phyloP scores from a whole-genome alignment of 2,888 invertebrate species.

The Meghimatium bilineatum region DNA sequence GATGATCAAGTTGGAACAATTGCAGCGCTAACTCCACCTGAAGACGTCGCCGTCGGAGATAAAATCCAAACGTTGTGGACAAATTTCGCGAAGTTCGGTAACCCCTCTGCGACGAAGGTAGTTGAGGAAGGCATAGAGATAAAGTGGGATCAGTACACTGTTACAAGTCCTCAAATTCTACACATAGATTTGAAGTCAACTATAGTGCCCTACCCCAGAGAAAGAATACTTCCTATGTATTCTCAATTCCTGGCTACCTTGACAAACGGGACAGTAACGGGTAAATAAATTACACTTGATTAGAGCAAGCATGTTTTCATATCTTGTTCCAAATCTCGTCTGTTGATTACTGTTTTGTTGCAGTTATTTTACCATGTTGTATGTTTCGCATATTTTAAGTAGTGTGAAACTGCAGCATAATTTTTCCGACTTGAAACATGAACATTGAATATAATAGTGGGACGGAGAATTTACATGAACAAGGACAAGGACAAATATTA shows the following conservation, averaged over 20 bases:
- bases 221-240: neutral
- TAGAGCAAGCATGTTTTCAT: too few relatives aligned
- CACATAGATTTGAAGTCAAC: conserved; percentile 10
- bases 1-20: neutral
- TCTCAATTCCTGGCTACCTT: neutral
- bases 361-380: too few relatives aligned
- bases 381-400: too few relatives aligned
- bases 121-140: neutral
- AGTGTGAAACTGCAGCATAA: too few relatives aligned
- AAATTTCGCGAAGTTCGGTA: conserved; percentile 33
- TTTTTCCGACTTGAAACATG: too few relatives aligned
- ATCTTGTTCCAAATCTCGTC: too few relatives aligned
- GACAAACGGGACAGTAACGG: too few relatives aligned
- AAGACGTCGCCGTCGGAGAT: neutral
- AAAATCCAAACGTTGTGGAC: conserved; percentile 13
- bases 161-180: neutral
- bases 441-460: too few relatives aligned
- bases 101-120: conserved; percentile 8
- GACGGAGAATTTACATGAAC: too few relatives aligned
- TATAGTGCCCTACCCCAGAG: neutral
- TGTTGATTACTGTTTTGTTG: too few relatives aligned
- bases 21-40: neutral
- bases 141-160: conserved; percentile 20
- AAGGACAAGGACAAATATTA: too few relatives aligned
- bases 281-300: too few relatives aligned